phyloP scores from a whole-genome alignment of 2,113 vertebrate genomes.

The Caracal caracal region DNA sequence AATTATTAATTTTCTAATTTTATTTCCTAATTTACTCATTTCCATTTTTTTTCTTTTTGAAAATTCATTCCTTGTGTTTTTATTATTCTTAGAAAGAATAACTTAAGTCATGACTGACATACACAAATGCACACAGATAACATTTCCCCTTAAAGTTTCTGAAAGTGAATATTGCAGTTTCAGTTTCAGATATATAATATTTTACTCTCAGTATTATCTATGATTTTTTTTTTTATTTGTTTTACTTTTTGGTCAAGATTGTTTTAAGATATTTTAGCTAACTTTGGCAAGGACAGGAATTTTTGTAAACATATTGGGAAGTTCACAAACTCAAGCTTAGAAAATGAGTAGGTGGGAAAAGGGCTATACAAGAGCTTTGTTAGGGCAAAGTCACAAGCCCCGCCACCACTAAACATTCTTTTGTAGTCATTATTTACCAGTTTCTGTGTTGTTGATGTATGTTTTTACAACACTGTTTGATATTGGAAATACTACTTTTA shows the following conservation, averaged over 20 bases:
- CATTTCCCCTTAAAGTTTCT: not conserved
- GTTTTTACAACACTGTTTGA: not conserved
- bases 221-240: not conserved
- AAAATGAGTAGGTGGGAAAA: not conserved
- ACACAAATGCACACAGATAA: not conserved
- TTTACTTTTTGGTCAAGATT: not conserved
- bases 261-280: not conserved
- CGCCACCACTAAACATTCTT: accelerated
- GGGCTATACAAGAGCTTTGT: not conserved
- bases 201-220: not conserved
- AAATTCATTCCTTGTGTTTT: not conserved
- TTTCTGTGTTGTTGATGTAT: not conserved
- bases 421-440: not conserved
- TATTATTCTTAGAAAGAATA: not conserved
- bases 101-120: not conserved
- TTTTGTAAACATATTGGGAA: not conserved
- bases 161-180: not conserved
- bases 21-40: not conserved
- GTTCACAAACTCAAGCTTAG: not conserved
- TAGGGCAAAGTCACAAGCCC: not conserved
- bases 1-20: not conserved
- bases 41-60: not conserved
- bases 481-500: not conserved
- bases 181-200: not conserved
- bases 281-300: not conserved